Evolutionary conservation across 2,797 vertebrate species (phyloP).

Genomic region (Fratercula arctica): DNA sequence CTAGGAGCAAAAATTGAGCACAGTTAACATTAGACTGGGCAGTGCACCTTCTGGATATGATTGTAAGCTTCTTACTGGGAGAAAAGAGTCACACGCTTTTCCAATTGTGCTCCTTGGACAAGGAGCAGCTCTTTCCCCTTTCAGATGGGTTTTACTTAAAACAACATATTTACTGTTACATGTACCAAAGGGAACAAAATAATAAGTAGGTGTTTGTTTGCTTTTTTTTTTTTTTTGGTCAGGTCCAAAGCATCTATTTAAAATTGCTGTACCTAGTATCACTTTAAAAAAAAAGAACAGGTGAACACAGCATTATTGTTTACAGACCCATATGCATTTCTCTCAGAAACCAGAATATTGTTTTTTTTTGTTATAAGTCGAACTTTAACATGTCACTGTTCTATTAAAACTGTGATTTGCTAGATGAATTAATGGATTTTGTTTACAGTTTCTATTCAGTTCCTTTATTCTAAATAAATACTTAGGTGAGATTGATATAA

Average conservation of each 20-base stretch:
- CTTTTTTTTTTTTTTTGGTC: background rate
- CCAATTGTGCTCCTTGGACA: background rate
- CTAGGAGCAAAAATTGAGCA: conserved; percentile 7
- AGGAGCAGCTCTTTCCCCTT: background rate
- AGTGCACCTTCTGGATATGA: background rate
- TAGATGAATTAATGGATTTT: background rate
- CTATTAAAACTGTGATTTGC: background rate
- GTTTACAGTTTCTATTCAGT: background rate
- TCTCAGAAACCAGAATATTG: background rate
- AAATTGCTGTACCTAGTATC: background rate
- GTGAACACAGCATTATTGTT: background rate
- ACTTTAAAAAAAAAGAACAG: background rate
- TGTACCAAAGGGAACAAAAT: background rate
- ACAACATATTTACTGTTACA: background rate
- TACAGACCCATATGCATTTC: background rate
- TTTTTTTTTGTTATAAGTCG: background rate
- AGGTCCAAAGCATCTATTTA: background rate
- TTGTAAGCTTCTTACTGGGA: background rate
- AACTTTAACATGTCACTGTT: background rate
- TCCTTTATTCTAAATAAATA: background rate
- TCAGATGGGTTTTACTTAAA: background rate
- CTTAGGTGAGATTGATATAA: background rate
- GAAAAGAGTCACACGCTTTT: background rate
- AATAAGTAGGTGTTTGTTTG: background rate
- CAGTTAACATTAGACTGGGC: background rate